Conservation (phyloP, 1,140 invertebrate species). For the Lysiphlebus fabarum region DNA sequence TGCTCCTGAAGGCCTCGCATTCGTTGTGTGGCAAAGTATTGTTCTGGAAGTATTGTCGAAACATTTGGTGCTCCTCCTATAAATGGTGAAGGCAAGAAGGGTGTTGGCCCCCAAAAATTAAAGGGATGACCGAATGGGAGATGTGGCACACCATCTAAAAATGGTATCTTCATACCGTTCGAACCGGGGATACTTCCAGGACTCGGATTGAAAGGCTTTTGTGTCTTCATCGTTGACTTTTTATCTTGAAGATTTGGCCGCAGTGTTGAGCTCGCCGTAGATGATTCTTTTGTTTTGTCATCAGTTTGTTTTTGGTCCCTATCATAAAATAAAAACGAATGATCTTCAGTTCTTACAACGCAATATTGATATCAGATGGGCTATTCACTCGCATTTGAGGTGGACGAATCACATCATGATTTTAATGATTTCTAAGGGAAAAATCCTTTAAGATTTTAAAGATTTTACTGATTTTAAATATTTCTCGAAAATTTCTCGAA, state of each 20-base stretch:
- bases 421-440: no score
- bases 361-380: no score
- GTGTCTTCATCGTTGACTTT: slow-evolving; percentile 61
- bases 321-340: not conserved
- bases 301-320: slow-evolving; percentile 54
- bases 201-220: slow-evolving; percentile 60
- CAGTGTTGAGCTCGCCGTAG: slow-evolving; percentile 50
- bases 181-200: slow-evolving; percentile 55
- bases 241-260: slow-evolving; percentile 51
- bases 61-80: slow-evolving; percentile 51
- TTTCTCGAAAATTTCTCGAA: no score
- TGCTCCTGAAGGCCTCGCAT: slow-evolving; percentile 76
- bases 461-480: no score
- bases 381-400: no score
- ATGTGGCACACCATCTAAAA: slow-evolving; percentile 57
- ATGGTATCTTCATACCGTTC: slow-evolving; percentile 68
- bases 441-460: no score
- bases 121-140: slow-evolving; percentile 63
- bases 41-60: slow-evolving; percentile 59
- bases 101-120: slow-evolving; percentile 59
- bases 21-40: slow-evolving; percentile 77
- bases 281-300: slow-evolving; percentile 51
- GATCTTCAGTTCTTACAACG: no score
- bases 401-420: no score
- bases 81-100: slow-evolving; percentile 65